phyloP scores from a whole-genome alignment of 1,140 invertebrate genomes.

The Brachionus asplanchnoidis region DNA sequence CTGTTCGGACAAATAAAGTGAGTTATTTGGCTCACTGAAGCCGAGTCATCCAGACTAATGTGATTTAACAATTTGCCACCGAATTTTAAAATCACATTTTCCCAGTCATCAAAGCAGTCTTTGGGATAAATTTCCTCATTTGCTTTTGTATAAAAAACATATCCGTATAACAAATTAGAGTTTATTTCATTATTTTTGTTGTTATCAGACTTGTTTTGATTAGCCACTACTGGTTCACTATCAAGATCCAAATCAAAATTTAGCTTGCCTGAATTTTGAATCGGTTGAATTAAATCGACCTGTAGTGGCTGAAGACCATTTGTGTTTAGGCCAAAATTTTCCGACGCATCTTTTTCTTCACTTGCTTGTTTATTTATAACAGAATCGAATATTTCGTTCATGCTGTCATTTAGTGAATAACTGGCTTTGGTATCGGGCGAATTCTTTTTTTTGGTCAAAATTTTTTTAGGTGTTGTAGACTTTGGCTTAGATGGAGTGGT shows the following conservation, averaged over 20 bases:
- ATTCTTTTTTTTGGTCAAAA: neutral
- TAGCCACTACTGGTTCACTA: neutral
- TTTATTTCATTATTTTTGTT: neutral
- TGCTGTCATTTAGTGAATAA: conserved; percentile 1
- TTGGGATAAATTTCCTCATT: neutral
- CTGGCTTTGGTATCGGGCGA: neutral
- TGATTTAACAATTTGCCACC: neutral
- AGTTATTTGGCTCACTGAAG: neutral
- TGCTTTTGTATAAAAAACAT: conserved; percentile 20
- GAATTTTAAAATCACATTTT: neutral
- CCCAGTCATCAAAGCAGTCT: conserved; percentile 29
- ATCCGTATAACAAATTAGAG: neutral
- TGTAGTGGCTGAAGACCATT: conserved; percentile 15
- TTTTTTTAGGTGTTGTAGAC: neutral
- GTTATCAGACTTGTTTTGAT: neutral
- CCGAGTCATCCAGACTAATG: neutral
- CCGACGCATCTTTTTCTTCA: neutral
- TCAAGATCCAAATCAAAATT: conserved; percentile 12
- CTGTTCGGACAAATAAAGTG: conserved; percentile 29
- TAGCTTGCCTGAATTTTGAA: neutral
- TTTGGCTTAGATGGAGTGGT: neutral
- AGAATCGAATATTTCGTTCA: conserved; percentile 40
- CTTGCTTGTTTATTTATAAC: neutral
- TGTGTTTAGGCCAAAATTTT: conserved; percentile 3
- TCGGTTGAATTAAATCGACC: conserved; percentile 1